A percentile compares a stretch with the other conserved stretches of the same genome.
phyloP scores from a whole-genome alignment of 1,140 invertebrate species.

The Aradophagus sp. region DNA sequence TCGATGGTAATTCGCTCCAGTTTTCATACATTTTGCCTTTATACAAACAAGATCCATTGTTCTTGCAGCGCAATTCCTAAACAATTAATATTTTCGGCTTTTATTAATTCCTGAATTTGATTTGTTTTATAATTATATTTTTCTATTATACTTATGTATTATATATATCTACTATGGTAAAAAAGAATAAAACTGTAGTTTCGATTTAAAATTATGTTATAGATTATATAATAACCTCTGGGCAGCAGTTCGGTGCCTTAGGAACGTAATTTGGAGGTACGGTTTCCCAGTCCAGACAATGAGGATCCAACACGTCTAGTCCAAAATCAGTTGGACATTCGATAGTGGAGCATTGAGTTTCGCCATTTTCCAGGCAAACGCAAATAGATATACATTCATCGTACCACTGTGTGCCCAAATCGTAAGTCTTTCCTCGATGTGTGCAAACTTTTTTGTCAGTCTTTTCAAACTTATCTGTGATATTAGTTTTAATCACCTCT shows the following conservation, averaged over 20 bases:
- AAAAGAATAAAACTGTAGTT: too few species aligned
- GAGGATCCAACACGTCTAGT: conserved; percentile 85
- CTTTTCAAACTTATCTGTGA: conserved; percentile 56
- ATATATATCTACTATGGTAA: too few species aligned
- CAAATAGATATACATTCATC: conserved; percentile 85
- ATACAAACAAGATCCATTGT: conserved; percentile 85
- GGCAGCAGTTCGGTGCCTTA: conserved; percentile 87
- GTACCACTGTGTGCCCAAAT: conserved; percentile 78
- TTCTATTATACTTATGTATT: too few species aligned
- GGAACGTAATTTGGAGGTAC: conserved; percentile 82
- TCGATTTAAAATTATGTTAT: too few species aligned
- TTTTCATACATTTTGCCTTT: conserved; percentile 79
- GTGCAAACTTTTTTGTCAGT: conserved; percentile 66
- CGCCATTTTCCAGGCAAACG: conserved; percentile 76
- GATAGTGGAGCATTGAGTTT: conserved; percentile 82
- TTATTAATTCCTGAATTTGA: neutral
- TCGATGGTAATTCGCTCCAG: conserved; percentile 75
- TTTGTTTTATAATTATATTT: too few species aligned
- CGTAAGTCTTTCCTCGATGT: conserved; percentile 78
- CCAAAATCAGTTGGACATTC: conserved; percentile 89
- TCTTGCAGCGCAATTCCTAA: conserved; percentile 82
- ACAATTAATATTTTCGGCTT: conserved; percentile 4
- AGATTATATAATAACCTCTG: too few species aligned
- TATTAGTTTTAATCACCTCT: conserved; percentile 68
- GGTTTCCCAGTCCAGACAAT: conserved; percentile 89